Evolutionary conservation across 2,797 vertebrate species (phyloP), one percentile per base, ranked within the genome.

Genomic region (Acrocephalus scirpaceus): DNA sequence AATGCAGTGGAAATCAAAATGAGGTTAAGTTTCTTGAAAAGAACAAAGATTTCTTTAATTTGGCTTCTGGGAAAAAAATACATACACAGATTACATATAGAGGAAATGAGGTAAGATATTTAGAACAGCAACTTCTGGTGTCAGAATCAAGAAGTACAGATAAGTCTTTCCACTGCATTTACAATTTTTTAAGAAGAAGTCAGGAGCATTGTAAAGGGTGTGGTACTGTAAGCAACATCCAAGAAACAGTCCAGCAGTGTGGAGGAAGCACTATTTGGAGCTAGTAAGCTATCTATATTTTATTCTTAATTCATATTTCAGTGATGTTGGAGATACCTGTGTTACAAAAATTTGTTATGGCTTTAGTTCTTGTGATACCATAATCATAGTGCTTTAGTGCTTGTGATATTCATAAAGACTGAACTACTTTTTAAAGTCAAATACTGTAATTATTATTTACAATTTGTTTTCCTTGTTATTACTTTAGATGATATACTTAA

Each of bases 141-240:
- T 58, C 19, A 56, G 51, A 76, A 25, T 9, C 51, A 20, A 84
- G 30, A 38, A 57, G 9, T 22, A 57, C 8, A 44, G 71, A 42
- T 21, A 86, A 91, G 69, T 38, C 1, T 2, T 45, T 75, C 27
- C 2, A 38, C 26, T 75, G 5, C 6, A 60, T 44, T 79, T 60
- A 45, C 2, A 27, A 16, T 32, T 25, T 65, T 85, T 89, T 64
- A 48, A 79, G 36, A 42, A 26, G 30, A 72, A 18, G 61, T 14
- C 25, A 38, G 23, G n/a, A 88, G 8, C 8, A n/a, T 0, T 2
- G 32, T 9, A 53, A 60, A 71, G 23, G 4, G 1, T 48, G 15
- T 47, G 23, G 23, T 45, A 27, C 13, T 36, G 9, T 42, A 72
- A 78, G 23, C 15, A 92, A 20, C 11, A 57, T 50, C 21, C 21